A percentile compares a stretch with the other conserved stretches of the same genome.
These are phyloP conservation scores for Camptogramma bilineatum DNA, from an alignment of 2,888 invertebrate species.

Conservation along the genomic window DNA sequence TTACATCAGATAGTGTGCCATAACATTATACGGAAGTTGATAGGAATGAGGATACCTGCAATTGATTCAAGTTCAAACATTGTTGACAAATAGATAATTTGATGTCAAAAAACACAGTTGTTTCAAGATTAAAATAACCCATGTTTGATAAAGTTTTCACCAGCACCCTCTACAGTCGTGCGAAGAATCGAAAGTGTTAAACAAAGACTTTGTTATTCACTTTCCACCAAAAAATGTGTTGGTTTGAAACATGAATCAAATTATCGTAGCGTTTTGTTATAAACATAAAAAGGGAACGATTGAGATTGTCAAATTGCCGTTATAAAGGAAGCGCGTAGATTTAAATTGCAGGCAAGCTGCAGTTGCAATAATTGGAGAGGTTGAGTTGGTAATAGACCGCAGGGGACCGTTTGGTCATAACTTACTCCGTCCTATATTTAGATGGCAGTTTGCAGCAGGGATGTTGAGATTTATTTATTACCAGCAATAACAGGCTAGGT, in stretches of 20 bases:
- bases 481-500: conserved; percentile 37
- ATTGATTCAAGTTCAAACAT: conserved; percentile 14
- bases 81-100: no score
- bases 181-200: no score
- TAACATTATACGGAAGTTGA: conserved; percentile 11
- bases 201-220: no score
- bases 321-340: conserved; percentile 67
- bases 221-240: background rate
- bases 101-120: background rate
- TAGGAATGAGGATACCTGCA: conserved; percentile 6
- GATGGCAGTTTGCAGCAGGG: conserved; percentile 57
- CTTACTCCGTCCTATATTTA: conserved; percentile 67
- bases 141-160: no score
- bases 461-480: conserved; percentile 65
- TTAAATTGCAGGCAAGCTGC: conserved; percentile 68
- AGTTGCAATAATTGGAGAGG: conserved; percentile 71
- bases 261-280: background rate
- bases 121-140: no score
- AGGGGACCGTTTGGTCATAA: conserved; percentile 59
- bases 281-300: conserved; percentile 21
- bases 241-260: no score
- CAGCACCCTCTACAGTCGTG: no score
- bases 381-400: conserved; percentile 63
- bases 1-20: conserved; percentile 37
- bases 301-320: conserved; percentile 47